Percentiles rank a stretch among this genome's conserved stretches.
Conservation (phyloP, 2,113 vertebrate species). For the Pterophyllum scalare region DNA sequence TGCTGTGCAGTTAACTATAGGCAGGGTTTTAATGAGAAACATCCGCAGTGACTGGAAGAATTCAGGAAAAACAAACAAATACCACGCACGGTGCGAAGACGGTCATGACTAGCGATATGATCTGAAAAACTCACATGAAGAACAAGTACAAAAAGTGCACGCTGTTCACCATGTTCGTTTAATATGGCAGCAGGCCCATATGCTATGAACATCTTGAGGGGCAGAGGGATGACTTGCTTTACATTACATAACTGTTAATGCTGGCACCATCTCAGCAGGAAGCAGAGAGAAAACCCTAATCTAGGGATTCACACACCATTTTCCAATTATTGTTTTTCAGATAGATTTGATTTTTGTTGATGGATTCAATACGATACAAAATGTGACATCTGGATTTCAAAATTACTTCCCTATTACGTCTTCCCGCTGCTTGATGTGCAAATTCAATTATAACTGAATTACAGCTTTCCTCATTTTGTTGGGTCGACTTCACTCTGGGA, state of each 20-base stretch:
- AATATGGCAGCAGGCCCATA: conserved; percentile 34
- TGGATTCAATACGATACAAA: conserved; percentile 12
- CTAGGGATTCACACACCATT: not conserved
- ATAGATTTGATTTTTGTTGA: conserved; percentile 16
- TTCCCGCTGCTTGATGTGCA: not conserved
- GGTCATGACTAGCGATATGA: not conserved
- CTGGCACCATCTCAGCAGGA: conserved; percentile 19
- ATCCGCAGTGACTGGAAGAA: not conserved
- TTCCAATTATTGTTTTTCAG: not conserved
- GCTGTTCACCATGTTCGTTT: conserved; percentile 21
- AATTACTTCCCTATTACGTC: not conserved
- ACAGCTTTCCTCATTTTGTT: not conserved
- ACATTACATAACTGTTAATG: conserved; percentile 48
- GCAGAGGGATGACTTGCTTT: conserved; percentile 45
- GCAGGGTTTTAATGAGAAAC: conserved; percentile 3
- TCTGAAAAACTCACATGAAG: not conserved
- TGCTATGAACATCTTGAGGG: conserved; percentile 52
- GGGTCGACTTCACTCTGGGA: not conserved
- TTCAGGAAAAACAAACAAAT: not conserved
- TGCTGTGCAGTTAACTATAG: not conserved
- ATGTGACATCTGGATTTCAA: not conserved
- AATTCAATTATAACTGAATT: conserved; percentile 13
- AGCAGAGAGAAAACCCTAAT: not conserved
- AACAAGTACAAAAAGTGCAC: conserved; percentile 15
- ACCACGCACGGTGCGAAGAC: not conserved